Base-by-base conservation (phyloP, 2,797 vertebrate species). In the Crypturellus tataupa region DNA sequence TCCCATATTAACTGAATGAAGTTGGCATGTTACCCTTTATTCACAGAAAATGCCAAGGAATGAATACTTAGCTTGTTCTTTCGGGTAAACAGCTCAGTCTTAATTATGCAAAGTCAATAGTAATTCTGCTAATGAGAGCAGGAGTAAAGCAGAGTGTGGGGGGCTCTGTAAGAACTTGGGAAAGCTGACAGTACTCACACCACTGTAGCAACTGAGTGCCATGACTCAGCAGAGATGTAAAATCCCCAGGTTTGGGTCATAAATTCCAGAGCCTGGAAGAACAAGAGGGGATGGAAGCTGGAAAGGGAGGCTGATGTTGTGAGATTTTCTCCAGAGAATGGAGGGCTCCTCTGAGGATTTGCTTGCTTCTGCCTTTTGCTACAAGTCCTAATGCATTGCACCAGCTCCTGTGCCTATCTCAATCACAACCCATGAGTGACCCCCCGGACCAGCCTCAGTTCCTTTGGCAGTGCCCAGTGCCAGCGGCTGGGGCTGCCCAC, bases 1-100 rank as follows among this genome's bases (percentile, higher is more conserved):
- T 96, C 87, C 84, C 76, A 73, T 55, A 76, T 89, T 87, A 85
- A 62, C 67, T 83, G 73, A 91, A 86, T 63, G 33, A 84, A 10
- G 37, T 25, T 85, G 64, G 33, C 29, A 37, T 59, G 27, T 85
- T 63, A 42, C 60, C 51, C 46, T 90, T 77, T 79, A 89, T 76
- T 78, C 69, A 62, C 37, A 80, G 80, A 65, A 87, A 80, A 49
- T 33, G 15, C 18, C 33, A 59, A 90, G 53, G 76, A 85, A 80
- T 78, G 82, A 93, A 71, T 21, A 83, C 31, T 72, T 31, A 15
- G 14, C 12, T 80, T 87, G 81, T 76, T 93, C 59, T 93, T 95
- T 65, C 44, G 49, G 55, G 77, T 72, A 89, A 93, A 93, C 39
- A 53, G 55, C 47, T 91, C 84, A 83, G 58, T 51, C 49, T 78